phyloP scores from a whole-genome alignment of 2,888 invertebrate species.

The Gymnocheta viridis region DNA sequence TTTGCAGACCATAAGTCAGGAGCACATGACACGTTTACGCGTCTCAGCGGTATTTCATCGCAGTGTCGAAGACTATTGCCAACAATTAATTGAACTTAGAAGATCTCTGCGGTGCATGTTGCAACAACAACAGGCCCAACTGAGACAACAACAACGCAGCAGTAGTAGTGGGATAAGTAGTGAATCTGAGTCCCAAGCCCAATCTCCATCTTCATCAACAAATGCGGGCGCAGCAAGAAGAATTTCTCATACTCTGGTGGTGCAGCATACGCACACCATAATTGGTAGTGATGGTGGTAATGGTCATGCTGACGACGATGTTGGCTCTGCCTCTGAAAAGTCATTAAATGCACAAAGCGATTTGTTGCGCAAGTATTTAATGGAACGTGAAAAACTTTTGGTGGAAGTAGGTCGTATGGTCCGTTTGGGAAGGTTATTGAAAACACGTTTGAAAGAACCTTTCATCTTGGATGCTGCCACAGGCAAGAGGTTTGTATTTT shows the following conservation, averaged over 20 bases:
- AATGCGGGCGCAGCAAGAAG: constrained; percentile 10
- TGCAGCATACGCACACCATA: constrained; percentile 1
- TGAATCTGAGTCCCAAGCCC: constrained; percentile 63
- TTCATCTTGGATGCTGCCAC: constrained; percentile 81
- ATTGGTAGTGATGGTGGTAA: not conserved
- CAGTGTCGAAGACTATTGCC: constrained; percentile 86
- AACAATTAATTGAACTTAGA: constrained; percentile 85
- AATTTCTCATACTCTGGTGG: not conserved
- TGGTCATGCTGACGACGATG: constrained; percentile 77
- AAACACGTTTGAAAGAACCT: constrained; percentile 86
- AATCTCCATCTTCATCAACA: constrained; percentile 47
- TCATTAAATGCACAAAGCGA: constrained; percentile 80
- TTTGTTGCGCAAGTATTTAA: constrained; percentile 84
- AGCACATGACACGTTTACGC: constrained; percentile 88
- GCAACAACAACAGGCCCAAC: constrained; percentile 73
- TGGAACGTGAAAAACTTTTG: constrained; percentile 85
- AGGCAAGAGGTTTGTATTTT: constrained; percentile 77
- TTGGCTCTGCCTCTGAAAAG: constrained; percentile 20
- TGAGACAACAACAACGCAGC: constrained; percentile 74
- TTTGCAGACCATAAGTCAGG: constrained; percentile 87
- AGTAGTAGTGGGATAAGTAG: constrained; percentile 72
- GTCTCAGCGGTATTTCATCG: constrained; percentile 90
- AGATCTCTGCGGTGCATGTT: constrained; percentile 82
- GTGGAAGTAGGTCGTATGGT: constrained; percentile 89
- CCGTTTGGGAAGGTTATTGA: constrained; percentile 86